Evolutionary conservation across 2,888 invertebrate genomes (phyloP).

Genomic region (Hirtodrosophila alboralis): DNA sequence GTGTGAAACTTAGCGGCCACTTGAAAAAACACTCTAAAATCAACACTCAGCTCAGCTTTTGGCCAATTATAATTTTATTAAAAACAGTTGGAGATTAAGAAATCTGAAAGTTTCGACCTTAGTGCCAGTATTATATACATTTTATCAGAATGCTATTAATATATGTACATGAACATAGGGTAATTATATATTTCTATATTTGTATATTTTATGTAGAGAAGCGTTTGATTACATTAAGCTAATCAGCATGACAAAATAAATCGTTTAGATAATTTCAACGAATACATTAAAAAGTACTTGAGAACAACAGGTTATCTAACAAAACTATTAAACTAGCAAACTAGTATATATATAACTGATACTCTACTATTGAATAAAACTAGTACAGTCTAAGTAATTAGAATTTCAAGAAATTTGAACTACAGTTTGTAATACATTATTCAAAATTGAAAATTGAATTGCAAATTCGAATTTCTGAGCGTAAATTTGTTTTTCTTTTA

Average conservation of each 20-base stretch:
- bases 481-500: too few relatives aligned
- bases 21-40: conserved; percentile 19
- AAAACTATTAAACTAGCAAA: not conserved
- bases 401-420: too few relatives aligned
- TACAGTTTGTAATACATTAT: too few relatives aligned
- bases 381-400: too few relatives aligned
- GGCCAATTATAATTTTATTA: conserved; percentile 46
- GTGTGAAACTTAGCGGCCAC: conserved; percentile 29
- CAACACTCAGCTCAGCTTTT: conserved; percentile 13
- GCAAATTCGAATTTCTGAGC: too few relatives aligned
- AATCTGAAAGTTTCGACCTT: conserved; percentile 30
- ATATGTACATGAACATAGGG: not conserved
- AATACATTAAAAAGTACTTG: conserved; percentile 1
- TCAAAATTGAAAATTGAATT: too few relatives aligned
- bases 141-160: too few relatives aligned
- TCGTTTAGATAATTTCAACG: conserved; percentile 6
- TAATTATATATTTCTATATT: conserved; percentile 1
- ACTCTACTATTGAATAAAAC: too few relatives aligned
- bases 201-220: not conserved
- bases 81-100: conserved; percentile 31
- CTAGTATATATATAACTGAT: too few relatives aligned
- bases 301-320: conserved; percentile 7
- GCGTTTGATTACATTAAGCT: not conserved
- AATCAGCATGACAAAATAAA: conserved; percentile 3
- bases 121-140: conserved; percentile 3